A percentile compares a stretch with the other conserved stretches of the same genome.
phyloP scores from a whole-genome alignment of 2,113 vertebrate genomes.

The Ophthalmolycus amberensis region DNA sequence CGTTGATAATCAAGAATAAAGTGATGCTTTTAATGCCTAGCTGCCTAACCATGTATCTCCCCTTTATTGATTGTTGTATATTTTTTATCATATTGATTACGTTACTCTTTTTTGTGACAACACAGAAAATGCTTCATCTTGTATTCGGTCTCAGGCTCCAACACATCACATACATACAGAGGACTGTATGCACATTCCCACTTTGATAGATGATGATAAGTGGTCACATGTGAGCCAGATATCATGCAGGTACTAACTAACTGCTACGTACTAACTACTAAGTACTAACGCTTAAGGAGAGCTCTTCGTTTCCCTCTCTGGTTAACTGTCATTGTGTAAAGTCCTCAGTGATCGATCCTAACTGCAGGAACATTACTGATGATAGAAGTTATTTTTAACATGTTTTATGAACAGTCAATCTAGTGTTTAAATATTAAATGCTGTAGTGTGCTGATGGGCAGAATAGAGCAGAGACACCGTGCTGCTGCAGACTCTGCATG shows the following conservation, averaged over 20 bases:
- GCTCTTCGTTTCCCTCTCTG: background rate
- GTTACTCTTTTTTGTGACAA: background rate
- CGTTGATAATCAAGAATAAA: background rate
- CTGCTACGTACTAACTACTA: too few relatives aligned
- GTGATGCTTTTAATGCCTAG: background rate
- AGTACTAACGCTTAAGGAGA: background rate
- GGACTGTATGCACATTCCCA: background rate
- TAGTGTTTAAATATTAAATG: conserved; percentile 11
- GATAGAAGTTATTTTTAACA: conserved; percentile 26
- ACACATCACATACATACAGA: too few relatives aligned
- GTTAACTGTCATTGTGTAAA: conserved; percentile 8
- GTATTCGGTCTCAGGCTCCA: too few relatives aligned
- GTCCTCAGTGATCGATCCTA: conserved; percentile 11
- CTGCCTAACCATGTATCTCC: background rate
- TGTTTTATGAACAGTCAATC: conserved; percentile 37
- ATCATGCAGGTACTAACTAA: background rate
- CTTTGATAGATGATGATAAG: background rate
- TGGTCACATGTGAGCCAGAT: background rate
- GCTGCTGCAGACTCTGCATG: background rate
- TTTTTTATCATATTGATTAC: background rate
- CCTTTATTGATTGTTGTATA: background rate
- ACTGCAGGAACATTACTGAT: conserved; percentile 16
- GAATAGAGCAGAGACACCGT: background rate
- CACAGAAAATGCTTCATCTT: too few relatives aligned
- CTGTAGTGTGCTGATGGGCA: background rate